Evolutionary conservation across 1,140 invertebrate species (phyloP).

Genomic region (Hylaeus anthracinus): DNA sequence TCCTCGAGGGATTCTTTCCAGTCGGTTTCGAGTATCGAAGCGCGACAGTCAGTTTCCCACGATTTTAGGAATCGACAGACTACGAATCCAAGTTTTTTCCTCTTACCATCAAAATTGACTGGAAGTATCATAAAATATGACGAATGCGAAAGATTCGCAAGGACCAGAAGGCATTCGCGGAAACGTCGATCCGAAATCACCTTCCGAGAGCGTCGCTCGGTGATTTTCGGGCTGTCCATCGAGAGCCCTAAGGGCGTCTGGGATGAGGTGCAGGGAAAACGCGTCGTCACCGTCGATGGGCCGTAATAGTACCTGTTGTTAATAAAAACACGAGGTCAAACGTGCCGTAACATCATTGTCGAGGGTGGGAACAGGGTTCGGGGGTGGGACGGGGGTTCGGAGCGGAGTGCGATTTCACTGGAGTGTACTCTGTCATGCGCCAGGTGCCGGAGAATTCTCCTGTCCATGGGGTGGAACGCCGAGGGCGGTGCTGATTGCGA

Average conservation of each 20-base stretch:
- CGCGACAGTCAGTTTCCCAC: conserved; percentile 3
- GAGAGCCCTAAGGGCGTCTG: conserved; percentile 49
- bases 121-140: no score
- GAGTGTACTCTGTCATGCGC: conserved; percentile 68
- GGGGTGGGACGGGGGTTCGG: conserved; percentile 20
- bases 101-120: no score
- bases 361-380: conserved; percentile 33
- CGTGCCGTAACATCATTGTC: conserved; percentile 60
- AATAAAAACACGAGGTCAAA: conserved; percentile 68
- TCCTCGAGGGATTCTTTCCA: neutral
- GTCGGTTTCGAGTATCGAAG: neutral
- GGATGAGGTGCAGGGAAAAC: conserved; percentile 32
- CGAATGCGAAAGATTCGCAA: neutral
- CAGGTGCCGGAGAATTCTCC: conserved; percentile 59
- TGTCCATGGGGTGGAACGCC: conserved; percentile 20
- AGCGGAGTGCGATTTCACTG: conserved; percentile 57
- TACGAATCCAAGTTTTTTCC: no score
- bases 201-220: neutral
- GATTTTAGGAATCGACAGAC: neutral
- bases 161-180: neutral
- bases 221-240: conserved; percentile 48
- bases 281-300: conserved; percentile 58
- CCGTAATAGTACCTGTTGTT: conserved; percentile 65
- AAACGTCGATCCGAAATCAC: conserved; percentile 4
- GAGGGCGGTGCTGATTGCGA: conserved; percentile 45